Evolutionary conservation across 2,113 vertebrate genomes (phyloP).

Genomic region (Hypocryptadius cinnamomeus): DNA sequence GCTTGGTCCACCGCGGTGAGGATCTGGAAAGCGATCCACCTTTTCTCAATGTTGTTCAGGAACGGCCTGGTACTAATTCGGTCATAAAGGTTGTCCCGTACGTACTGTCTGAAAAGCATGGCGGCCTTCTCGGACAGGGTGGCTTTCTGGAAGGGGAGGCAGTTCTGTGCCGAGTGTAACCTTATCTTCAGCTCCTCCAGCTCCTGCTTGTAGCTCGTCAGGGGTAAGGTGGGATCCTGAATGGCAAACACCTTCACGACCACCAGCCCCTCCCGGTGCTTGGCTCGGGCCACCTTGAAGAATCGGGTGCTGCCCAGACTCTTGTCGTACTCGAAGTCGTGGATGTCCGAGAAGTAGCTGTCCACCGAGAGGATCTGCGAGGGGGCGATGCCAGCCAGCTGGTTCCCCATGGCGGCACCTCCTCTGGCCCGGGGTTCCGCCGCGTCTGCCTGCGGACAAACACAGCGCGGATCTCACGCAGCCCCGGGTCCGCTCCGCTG

Average conservation of each 20-base stretch:
- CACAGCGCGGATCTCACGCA: not conserved
- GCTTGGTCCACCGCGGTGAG: conserved; percentile 93
- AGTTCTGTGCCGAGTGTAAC: conserved; percentile 91
- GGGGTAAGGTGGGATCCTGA: conserved; percentile 90
- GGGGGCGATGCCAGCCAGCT: conserved; percentile 94
- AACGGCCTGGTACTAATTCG: conserved; percentile 95
- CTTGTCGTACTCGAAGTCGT: conserved; percentile 95
- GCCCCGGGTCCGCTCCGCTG: not conserved
- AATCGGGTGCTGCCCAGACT: conserved; percentile 96
- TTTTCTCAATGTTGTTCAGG: conserved; percentile 92
- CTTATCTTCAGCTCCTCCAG: conserved; percentile 95
- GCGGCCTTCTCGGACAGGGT: conserved; percentile 89
- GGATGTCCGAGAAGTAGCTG: conserved; percentile 97
- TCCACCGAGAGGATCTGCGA: conserved; percentile 98
- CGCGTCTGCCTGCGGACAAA: not conserved
- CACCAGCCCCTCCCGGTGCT: conserved; percentile 91
- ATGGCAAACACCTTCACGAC: conserved; percentile 99
- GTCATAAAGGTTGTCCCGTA: conserved; percentile 95
- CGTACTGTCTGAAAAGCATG: conserved; percentile 92
- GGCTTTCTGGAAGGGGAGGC: conserved; percentile 91
- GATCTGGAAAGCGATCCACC: conserved; percentile 97
- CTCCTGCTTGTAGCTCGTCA: conserved; percentile 94
- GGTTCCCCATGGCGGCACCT: conserved; percentile 84
- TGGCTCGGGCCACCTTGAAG: conserved; percentile 95
- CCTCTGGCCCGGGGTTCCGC: not conserved